phyloP scores from a whole-genome alignment of 1,140 invertebrate species.

The Drosophila athabasca region DNA sequence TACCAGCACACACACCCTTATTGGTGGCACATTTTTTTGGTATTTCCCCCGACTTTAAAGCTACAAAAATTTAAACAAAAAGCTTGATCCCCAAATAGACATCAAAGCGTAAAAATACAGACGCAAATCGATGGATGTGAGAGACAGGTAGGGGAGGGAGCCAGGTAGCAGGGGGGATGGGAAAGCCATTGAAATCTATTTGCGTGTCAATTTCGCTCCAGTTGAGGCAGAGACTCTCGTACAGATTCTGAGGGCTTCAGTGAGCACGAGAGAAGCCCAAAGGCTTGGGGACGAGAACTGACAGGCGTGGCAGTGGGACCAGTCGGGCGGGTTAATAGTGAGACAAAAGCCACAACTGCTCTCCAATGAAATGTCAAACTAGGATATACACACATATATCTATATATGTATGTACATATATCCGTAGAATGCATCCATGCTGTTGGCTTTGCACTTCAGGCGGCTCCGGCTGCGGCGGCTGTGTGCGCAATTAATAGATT shows the following conservation, averaged over 20 bases:
- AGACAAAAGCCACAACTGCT: slow-evolving; percentile 51
- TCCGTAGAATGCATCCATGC: slow-evolving; percentile 35
- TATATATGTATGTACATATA: not conserved
- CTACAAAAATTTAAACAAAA: slow-evolving; percentile 46
- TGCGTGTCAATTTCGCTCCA: slow-evolving; percentile 67
- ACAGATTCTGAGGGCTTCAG: slow-evolving; percentile 56
- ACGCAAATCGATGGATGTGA: slow-evolving; percentile 38
- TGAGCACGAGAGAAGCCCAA: slow-evolving; percentile 30
- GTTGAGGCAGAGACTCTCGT: slow-evolving; percentile 35
- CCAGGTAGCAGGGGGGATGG: not conserved
- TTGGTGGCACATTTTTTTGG: slow-evolving; percentile 14
- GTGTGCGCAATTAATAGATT: slow-evolving; percentile 81
- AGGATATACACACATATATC: not conserved
- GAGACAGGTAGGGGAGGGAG: not conserved
- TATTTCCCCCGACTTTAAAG: slow-evolving; percentile 28
- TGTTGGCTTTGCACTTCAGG: slow-evolving; percentile 54
- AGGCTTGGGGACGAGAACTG: not conserved
- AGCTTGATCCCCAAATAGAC: slow-evolving; percentile 61
- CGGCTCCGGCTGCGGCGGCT: slow-evolving; percentile 22
- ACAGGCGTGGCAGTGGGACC: not conserved
- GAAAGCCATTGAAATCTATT: slow-evolving; percentile 49
- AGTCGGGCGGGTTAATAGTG: slow-evolving; percentile 43
- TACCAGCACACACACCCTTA: slow-evolving; percentile 46
- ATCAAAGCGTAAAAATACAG: slow-evolving; percentile 70
- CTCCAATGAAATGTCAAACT: slow-evolving; percentile 33